Evolutionary conservation across 2,113 vertebrate genomes (phyloP), one percentile per base, ranked within the genome.

Genomic region (Azemiops feae): DNA sequence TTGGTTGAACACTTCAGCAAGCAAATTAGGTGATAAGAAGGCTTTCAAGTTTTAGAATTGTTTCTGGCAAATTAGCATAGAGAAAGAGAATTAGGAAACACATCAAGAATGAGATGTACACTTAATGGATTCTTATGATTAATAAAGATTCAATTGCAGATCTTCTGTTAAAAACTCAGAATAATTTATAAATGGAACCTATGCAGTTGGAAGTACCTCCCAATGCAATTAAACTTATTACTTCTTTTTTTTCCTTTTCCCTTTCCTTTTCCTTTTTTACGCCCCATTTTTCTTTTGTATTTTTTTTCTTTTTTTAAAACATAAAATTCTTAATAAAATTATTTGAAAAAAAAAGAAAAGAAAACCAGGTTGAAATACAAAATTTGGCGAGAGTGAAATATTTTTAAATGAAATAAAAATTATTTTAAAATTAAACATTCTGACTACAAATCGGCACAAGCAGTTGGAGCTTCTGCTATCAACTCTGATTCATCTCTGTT

Each of bases 401-500:
- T 89, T 93, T 88, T 81, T 2, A 81, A 81, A 34, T 7, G 18
- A 81, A 81, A 81, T 81, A n/a, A 39, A 81, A 34, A 81, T 39
- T 16, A 39, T 39, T 39, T 81, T 81, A 81, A 81, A 81, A 81
- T 39, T 60, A 90, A 74, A 34, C 30, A n/a, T 92, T 12, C 92
- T 60, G 52, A 91, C 92, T 95, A 92, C 57, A 93, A 53, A 54
- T 92, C 93, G 57, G 50, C 10, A 92, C 50, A 22, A 89, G 58
- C 92, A 92, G 93, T 96, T 96, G 97, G 93, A 0, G 64, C 12
- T 22, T 94, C 55, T 81, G 12, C 85, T 60, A 8, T 69, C 94
- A 16, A 47, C 89, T 55, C 27, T 89, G 39, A 85, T 57, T 57
- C 27, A 4, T 22, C 58, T 55, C 92, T 53, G 93, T 95, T 88